phyloP scores from a whole-genome alignment of 2,113 vertebrate species.

The Meleagris gallopavo region DNA sequence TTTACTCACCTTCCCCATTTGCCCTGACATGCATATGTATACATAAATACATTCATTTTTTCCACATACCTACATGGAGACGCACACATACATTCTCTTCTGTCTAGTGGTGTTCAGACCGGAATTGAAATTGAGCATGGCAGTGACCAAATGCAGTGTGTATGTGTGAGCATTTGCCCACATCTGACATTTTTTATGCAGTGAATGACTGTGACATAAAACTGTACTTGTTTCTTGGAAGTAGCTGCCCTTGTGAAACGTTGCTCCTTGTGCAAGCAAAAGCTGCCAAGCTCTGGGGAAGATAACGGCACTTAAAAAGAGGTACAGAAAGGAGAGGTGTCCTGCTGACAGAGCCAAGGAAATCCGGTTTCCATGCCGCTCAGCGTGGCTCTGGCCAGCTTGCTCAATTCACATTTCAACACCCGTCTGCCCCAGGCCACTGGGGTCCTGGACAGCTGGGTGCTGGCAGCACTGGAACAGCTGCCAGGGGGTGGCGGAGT shows the following conservation, averaged over 20 bases:
- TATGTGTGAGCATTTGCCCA: background rate
- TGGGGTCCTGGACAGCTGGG: background rate
- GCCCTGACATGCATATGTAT: background rate
- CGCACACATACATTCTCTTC: background rate
- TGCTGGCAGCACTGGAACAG: background rate
- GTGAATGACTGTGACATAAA: background rate
- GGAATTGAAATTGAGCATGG: background rate
- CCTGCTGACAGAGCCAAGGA: background rate
- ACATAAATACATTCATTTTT: background rate
- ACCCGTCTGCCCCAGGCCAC: background rate
- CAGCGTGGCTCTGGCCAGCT: constrained; percentile 27
- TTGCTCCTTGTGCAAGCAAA: background rate
- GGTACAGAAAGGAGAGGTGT: background rate
- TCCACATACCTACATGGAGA: background rate
- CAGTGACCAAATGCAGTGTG: background rate
- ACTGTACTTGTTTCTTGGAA: background rate
- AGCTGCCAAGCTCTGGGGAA: background rate
- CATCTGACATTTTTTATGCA: background rate
- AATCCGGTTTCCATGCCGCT: constrained; percentile 22
- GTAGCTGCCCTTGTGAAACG: background rate
- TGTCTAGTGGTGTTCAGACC: constrained; percentile 29
- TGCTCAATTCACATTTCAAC: constrained; percentile 15
- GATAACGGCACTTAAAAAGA: rapidly evolving
- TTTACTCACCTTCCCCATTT: constrained; percentile 43
- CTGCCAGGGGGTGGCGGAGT: background rate